A percentile compares a stretch with the other conserved stretches of the same genome.
These are phyloP conservation scores for Varecia variegata DNA, from an alignment of 2,797 vertebrate species.

Conservation along the genomic window DNA sequence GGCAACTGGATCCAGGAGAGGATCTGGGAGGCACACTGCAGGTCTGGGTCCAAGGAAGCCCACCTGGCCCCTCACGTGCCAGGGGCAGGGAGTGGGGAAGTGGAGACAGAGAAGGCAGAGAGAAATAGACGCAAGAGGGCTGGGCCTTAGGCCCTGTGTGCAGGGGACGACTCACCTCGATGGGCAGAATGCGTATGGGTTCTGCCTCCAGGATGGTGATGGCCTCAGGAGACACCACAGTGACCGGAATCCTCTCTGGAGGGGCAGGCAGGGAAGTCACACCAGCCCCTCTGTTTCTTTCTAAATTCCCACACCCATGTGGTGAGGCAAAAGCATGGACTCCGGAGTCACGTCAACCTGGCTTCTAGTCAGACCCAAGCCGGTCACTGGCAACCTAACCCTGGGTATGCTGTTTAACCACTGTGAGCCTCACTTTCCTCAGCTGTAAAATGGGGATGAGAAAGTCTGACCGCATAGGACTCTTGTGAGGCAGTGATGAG, in stretches of 20 bases:
- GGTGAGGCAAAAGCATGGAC: not conserved
- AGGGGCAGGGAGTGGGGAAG: not conserved
- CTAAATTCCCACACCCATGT: not conserved
- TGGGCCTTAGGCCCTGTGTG: not conserved
- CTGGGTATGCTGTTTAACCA: not conserved
- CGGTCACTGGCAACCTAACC: not conserved
- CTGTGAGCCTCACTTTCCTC: not conserved
- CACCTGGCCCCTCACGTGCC: not conserved
- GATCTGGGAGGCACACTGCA: not conserved
- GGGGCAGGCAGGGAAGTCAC: not conserved
- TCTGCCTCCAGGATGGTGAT: constrained; percentile 87
- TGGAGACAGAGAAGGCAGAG: not conserved
- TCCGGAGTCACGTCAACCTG: not conserved
- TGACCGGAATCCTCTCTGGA: constrained; percentile 49
- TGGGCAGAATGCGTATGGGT: constrained; percentile 76
- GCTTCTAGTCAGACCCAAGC: not conserved
- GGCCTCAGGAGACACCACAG: constrained; percentile 62
- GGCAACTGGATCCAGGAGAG: not conserved
- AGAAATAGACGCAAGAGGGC: not conserved
- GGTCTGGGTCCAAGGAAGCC: not conserved
- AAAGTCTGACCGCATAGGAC: not conserved
- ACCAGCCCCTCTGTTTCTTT: not conserved
- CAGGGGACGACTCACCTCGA: constrained; percentile 83
- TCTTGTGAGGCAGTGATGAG: not conserved
- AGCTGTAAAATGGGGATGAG: not conserved